Conservation (phyloP, 2,797 vertebrate species). For the Linurgus olivaceus region DNA sequence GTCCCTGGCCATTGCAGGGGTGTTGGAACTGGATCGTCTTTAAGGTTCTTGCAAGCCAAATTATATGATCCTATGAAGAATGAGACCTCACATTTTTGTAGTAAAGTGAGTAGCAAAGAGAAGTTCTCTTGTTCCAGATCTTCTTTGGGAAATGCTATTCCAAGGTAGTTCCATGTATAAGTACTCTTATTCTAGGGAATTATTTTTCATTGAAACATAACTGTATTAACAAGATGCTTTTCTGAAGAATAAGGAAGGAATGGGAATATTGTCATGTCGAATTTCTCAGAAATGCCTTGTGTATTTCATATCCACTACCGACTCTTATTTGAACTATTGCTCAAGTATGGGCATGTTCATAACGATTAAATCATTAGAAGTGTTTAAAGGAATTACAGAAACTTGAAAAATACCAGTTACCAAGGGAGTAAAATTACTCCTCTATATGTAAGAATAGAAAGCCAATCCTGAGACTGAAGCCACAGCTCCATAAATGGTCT, state of each 20-base stretch:
- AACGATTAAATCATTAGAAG: not conserved
- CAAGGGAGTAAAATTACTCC: not conserved
- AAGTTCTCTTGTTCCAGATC: not conserved
- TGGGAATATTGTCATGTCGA: not conserved
- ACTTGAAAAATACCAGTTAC: not conserved
- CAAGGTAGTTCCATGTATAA: not conserved
- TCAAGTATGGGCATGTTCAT: not conserved
- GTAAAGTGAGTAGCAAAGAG: not conserved
- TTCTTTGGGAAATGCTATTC: not conserved
- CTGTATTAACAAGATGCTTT: not conserved
- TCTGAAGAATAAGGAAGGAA: not conserved
- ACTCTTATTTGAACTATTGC: not conserved
- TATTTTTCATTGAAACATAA: not conserved
- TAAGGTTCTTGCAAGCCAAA: not conserved
- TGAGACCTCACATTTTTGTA: not conserved
- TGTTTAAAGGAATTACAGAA: not conserved
- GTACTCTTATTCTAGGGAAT: not conserved
- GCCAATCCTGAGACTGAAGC: slow-evolving; percentile 1
- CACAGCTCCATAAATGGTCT: slow-evolving; percentile 29
- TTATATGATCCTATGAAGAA: not conserved
- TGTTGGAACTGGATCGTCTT: not conserved
- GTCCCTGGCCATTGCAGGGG: not conserved
- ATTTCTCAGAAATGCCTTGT: not conserved
- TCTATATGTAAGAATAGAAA: not conserved
- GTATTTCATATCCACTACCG: not conserved